Percentiles rank a stretch among this genome's conserved stretches.
Evolutionary conservation across 1,140 invertebrate genomes (phyloP).

Genomic region (Cyclargus thomasi): DNA sequence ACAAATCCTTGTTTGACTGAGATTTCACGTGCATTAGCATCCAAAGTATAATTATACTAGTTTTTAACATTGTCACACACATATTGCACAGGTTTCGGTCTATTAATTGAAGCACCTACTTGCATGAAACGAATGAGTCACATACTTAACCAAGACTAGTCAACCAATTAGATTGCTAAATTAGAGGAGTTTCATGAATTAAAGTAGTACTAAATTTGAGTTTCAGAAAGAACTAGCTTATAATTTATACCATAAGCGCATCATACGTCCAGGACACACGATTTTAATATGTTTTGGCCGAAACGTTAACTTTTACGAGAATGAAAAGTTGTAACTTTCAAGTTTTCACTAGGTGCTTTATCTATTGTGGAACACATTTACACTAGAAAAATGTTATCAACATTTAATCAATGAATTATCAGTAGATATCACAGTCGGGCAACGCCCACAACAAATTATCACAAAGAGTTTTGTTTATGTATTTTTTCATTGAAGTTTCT

Average conservation of each 20-base stretch:
- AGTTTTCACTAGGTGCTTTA: not conserved
- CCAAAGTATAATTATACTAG: conserved; percentile 37
- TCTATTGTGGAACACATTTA: conserved; percentile 9
- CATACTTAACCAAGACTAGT: conserved; percentile 16
- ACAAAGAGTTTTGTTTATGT: conserved; percentile 50
- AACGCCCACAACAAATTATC: conserved; percentile 47
- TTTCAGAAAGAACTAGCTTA: not conserved
- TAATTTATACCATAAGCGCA: not conserved
- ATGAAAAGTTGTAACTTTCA: not conserved
- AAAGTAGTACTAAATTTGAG: conserved; percentile 16
- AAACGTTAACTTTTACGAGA: not conserved
- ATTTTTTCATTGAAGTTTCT: conserved; percentile 24
- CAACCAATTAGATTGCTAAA: not conserved
- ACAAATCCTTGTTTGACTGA: conserved; percentile 64
- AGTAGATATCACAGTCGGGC: conserved; percentile 39
- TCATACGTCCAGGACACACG: not conserved
- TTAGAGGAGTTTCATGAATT: conserved; percentile 19
- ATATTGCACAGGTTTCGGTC: conserved; percentile 1
- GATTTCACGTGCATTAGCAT: conserved; percentile 40
- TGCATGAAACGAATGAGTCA: conserved; percentile 14
- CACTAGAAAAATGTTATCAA: conserved; percentile 40
- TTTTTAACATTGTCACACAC: conserved; percentile 50
- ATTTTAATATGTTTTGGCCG: not conserved
- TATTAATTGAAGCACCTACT: not conserved
- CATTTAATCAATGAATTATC: conserved; percentile 62